Percentiles rank a stretch among this genome's conserved stretches.
These are phyloP conservation scores for Trichonephila clavata DNA, from an alignment of 1,140 invertebrate species.

Conservation along the genomic window DNA sequence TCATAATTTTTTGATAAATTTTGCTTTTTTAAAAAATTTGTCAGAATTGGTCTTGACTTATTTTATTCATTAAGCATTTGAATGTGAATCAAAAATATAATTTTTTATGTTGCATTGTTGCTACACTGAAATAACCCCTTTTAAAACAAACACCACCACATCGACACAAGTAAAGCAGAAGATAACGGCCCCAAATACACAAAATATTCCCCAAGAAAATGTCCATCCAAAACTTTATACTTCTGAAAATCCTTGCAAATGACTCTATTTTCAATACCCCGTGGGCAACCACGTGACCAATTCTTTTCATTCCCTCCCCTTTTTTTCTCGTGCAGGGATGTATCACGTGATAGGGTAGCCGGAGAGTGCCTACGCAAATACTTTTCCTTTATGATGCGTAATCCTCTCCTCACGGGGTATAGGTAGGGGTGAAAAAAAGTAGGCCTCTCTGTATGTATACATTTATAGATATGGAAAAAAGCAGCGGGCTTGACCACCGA, in stretches of 20 bases:
- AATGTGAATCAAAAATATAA: too few species aligned
- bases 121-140: too few species aligned
- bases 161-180: neutral
- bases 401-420: slow-evolving; percentile 22
- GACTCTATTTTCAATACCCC: slow-evolving; percentile 50
- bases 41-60: too few species aligned
- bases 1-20: too few species aligned
- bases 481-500: slow-evolving; percentile 54
- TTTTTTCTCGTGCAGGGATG: neutral
- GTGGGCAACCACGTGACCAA: slow-evolving; percentile 10
- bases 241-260: slow-evolving; percentile 48
- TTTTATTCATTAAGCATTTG: too few species aligned
- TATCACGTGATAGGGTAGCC: slow-evolving; percentile 8
- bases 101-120: too few species aligned
- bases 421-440: neutral
- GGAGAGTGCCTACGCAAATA: slow-evolving; percentile 40
- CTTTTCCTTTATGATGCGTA: slow-evolving; percentile 60
- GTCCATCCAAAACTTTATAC: neutral
- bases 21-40: too few species aligned
- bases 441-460: slow-evolving; percentile 22
- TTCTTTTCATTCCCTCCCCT: slow-evolving; percentile 34
- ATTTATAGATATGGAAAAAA: slow-evolving; percentile 4
- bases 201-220: slow-evolving; percentile 13
- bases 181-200: neutral
- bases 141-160: too few species aligned